Conservation (phyloP, 2,797 vertebrate genomes). For the Nothura maculosa region DNA sequence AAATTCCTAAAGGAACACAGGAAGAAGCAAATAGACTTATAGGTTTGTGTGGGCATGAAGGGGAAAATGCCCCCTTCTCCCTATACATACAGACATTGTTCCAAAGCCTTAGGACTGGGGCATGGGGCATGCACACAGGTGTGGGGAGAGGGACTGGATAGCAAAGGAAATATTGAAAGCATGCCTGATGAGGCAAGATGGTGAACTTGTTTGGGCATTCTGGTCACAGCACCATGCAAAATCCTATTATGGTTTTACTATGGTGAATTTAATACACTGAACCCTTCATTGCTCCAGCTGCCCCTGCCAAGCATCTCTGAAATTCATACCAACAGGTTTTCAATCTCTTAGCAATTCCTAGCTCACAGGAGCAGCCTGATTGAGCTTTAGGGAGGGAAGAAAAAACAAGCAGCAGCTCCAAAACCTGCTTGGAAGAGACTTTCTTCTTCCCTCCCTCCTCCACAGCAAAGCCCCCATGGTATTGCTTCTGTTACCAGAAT, state of each 20-base stretch:
- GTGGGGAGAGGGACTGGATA: neutral
- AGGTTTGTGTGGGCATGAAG: neutral
- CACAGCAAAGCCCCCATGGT: neutral
- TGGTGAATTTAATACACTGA: constrained; percentile 49
- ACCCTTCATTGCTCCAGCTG: constrained; percentile 11
- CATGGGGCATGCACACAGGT: neutral
- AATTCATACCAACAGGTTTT: constrained; percentile 67
- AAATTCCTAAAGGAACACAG: neutral
- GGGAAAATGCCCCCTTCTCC: neutral
- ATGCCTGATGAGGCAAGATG: neutral
- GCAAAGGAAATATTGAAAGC: neutral
- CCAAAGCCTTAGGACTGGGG: neutral
- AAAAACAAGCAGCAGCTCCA: neutral
- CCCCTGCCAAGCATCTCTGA: constrained; percentile 57
- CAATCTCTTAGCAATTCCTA: constrained; percentile 45
- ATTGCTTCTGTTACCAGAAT: neutral
- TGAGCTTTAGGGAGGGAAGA: neutral
- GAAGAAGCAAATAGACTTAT: neutral
- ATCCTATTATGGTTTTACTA: constrained; percentile 66
- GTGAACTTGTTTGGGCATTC: constrained; percentile 58
- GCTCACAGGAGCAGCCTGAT: neutral
- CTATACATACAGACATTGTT: neutral
- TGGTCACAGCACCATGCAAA: constrained; percentile 51
- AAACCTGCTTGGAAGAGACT: neutral
- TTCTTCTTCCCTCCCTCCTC: neutral